Evolutionary conservation across 2,113 vertebrate genomes (phyloP).

Genomic region (Brachypteracias leptosomus): DNA sequence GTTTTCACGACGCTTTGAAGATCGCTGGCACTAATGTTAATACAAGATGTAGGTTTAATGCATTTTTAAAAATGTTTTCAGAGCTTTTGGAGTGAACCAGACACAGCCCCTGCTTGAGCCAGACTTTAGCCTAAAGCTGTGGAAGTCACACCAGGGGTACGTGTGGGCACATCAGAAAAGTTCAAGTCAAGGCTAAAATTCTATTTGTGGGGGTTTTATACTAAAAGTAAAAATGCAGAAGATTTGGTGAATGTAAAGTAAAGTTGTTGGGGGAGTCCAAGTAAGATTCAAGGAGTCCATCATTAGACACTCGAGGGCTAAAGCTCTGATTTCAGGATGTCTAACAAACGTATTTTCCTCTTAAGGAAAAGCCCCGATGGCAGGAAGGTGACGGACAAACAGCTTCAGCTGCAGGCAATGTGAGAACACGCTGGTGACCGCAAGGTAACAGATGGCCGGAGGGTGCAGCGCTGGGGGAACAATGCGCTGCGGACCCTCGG

Average conservation of each 20-base stretch:
- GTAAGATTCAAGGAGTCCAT: neutral
- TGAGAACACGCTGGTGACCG: neutral
- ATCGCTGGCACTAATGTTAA: neutral
- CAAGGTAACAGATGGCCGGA: slow-evolving; percentile 24
- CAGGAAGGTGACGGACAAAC: neutral
- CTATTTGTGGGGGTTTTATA: neutral
- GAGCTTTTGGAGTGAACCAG: neutral
- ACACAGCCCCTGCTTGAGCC: neutral
- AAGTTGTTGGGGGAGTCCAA: neutral
- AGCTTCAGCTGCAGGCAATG: neutral
- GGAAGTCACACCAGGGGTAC: rapidly evolving
- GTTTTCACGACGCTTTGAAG: neutral
- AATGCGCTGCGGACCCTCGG: neutral
- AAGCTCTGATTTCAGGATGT: neutral
- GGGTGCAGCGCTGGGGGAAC: neutral
- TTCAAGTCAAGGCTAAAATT: neutral
- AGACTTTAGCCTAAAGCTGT: neutral
- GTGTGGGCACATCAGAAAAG: neutral
- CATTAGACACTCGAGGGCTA: neutral
- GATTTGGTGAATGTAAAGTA: neutral
- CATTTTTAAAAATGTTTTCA: neutral
- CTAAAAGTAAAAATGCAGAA: neutral
- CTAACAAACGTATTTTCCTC: neutral
- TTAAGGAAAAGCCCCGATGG: neutral
- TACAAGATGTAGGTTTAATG: neutral